phyloP scores from a whole-genome alignment of 2,797 vertebrate species.

The Lutjanus campechanus region DNA sequence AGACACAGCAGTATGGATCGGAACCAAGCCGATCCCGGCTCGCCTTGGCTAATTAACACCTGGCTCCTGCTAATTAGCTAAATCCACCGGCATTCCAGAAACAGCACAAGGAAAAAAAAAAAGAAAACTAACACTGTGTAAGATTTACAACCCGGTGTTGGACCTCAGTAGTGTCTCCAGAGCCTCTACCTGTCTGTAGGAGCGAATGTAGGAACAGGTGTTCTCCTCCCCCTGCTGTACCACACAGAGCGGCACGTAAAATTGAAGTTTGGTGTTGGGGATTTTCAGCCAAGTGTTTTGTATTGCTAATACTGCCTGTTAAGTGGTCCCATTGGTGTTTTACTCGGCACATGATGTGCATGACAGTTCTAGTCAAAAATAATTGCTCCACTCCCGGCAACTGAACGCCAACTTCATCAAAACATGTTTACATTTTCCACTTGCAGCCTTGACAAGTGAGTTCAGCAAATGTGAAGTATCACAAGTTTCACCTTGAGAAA shows the following conservation, averaged over 20 bases:
- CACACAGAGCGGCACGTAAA: constrained; percentile 27
- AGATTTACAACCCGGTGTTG: constrained; percentile 58
- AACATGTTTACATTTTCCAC: constrained; percentile 26
- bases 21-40: constrained; percentile 71
- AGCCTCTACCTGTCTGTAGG: constrained; percentile 44
- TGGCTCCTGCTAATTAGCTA: constrained; percentile 75
- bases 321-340: constrained; percentile 48
- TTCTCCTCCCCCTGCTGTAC: constrained; percentile 43
- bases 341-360: constrained; percentile 11
- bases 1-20: constrained; percentile 73
- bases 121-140: constrained; percentile 12
- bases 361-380: constrained; percentile 44
- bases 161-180: constrained; percentile 50
- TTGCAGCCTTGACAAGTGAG: neutral
- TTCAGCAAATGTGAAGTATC: constrained; percentile 18
- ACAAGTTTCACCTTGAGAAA: neutral
- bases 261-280: constrained; percentile 14
- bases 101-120: neutral
- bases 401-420: constrained; percentile 22
- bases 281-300: constrained; percentile 53
- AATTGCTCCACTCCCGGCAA: constrained; percentile 31
- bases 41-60: constrained; percentile 80
- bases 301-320: constrained; percentile 31
- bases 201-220: constrained; percentile 69
- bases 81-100: constrained; percentile 62